Evolutionary conservation across 2,113 vertebrate species (phyloP).

Genomic region (Antechinus stuartii): DNA sequence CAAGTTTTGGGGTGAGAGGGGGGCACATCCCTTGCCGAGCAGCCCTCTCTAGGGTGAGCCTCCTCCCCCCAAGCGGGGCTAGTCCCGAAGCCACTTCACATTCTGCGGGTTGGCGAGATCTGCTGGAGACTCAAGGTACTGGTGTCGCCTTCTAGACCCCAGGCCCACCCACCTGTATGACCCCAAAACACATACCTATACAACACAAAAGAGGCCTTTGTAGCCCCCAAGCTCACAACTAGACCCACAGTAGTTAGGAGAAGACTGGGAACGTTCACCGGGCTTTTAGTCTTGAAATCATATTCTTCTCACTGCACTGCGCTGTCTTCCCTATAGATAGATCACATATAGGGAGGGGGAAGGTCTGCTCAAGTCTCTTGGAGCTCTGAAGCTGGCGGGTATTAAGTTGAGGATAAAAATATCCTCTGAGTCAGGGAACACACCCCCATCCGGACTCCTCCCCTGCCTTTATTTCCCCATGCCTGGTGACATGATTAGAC

Average conservation of each 20-base stretch:
- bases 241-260: too few species aligned
- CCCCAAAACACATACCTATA: too few species aligned
- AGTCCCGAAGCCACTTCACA: not conserved
- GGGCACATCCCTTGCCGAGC: not conserved
- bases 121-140: not conserved
- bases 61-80: not conserved
- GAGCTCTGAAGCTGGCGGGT: not conserved
- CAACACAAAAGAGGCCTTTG: too few species aligned
- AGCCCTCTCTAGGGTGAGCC: not conserved
- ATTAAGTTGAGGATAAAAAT: not conserved
- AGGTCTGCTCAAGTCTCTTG: too few species aligned
- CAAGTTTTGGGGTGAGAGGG: not conserved
- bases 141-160: not conserved
- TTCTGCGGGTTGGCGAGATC: not conserved
- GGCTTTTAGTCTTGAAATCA: too few species aligned
- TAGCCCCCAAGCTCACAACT: too few species aligned
- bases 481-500: not conserved
- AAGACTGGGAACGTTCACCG: too few species aligned
- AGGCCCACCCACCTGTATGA: not conserved
- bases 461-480: not conserved
- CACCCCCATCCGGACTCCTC: not conserved
- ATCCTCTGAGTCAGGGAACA: not conserved
- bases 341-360: too few species aligned
- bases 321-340: too few species aligned
- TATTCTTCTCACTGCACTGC: too few species aligned